Evolutionary conservation across 2,797 vertebrate genomes (phyloP), one percentile per base, ranked within the genome.

Genomic region (Cottoperca gobio): DNA sequence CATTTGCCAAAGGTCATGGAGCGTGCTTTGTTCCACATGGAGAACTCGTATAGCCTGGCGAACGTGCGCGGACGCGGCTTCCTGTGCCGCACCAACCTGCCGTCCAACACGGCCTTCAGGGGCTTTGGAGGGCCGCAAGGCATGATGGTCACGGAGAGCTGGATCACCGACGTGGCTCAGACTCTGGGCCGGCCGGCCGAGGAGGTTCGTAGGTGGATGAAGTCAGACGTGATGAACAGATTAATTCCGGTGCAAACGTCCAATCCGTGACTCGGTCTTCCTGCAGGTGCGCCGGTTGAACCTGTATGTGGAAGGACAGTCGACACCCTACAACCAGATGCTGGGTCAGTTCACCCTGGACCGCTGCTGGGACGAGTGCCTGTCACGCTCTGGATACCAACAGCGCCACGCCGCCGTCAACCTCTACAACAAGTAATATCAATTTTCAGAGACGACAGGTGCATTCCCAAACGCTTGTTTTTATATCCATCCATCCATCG

Each of bases 101-200:
- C 97, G 0, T 97, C 97, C 83, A 99, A 99, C 88, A 97, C 97
- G 0, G 98, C 98, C 3, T 99, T 99, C 88, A 94, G 98, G 54
- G 98, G 98, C 49, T 99, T 99, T 11, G 98, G 98, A 0, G 95
- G 96, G 12, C 98, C 97, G 0, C 97, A 98, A 71, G 97, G 93
- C 52, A 97, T 99, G 98, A 90, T 99, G 94, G 80, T 98, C 1
- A 89, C 95, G 0, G 98, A 99, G 86, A 91, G 88, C 69, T 99
- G 97, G 97, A 97, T 99, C 73, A 95, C 80, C 0, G 96, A 98
- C 3, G 68, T 99, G 1, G 96, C 97, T 4, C 73, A 86, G 64
- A 94, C 85, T 52, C 96, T 97, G 74, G 92, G 92, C 3, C 84
- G 94, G 26, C 92, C 96, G 0, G 88, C 95, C 0, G 95, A 99